Conservation (phyloP, 2,113 vertebrate species). For the Hystrix cristata region DNA sequence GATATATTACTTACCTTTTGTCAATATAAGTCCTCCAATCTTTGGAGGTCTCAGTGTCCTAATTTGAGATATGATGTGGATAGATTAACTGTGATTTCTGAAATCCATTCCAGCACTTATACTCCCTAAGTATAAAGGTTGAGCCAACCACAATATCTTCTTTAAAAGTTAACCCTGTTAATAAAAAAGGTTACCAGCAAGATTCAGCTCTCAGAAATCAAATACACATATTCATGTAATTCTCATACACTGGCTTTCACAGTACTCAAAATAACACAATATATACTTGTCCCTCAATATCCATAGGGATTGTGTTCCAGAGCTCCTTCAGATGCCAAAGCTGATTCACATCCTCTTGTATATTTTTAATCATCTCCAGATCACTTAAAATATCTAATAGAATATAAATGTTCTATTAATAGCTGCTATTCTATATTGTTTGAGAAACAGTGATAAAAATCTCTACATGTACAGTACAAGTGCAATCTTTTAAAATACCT, state of each 20-base stretch:
- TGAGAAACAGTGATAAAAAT: not conserved
- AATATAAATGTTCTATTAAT: not conserved
- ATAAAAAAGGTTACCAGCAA: not conserved
- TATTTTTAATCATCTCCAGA: not conserved
- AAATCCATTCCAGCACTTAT: not conserved
- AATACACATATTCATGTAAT: not conserved
- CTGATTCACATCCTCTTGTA: not conserved
- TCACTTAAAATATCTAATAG: not conserved
- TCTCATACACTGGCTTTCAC: not conserved
- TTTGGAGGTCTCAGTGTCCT: not conserved
- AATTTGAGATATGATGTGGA: not conserved
- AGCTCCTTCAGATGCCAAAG: not conserved
- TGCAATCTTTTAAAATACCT: not conserved
- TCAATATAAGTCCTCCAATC: not conserved
- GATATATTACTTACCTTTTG: not conserved
- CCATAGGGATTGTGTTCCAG: not conserved
- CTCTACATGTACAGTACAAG: not conserved
- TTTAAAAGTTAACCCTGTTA: not conserved
- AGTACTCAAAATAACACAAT: not conserved
- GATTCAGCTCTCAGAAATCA: not conserved
- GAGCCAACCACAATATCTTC: not conserved
- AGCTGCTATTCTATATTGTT: not conserved
- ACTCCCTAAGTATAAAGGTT: not conserved
- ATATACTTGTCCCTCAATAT: not conserved
- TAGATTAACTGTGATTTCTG: not conserved